These are phyloP conservation scores for Moxostoma hubbsi DNA, from an alignment of 2,797 vertebrate genomes.

Conservation along the genomic window DNA sequence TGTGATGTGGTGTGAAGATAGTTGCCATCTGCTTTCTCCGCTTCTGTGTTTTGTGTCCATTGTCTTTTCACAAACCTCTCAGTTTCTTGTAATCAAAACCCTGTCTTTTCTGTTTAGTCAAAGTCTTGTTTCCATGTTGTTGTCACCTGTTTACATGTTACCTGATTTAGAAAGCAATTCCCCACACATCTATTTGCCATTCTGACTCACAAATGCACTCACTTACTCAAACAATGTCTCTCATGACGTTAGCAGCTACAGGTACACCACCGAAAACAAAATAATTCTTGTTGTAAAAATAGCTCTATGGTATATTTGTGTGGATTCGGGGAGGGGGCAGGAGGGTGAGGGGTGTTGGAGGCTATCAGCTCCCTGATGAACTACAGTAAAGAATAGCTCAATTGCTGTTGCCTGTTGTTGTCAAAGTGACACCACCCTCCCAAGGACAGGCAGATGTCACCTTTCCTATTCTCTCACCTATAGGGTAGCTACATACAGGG, in stretches of 20 bases:
- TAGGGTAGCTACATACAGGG: conserved; percentile 20
- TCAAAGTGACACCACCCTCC: conserved; percentile 19
- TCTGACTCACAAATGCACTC: conserved; percentile 16
- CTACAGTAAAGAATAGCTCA: conserved; percentile 13
- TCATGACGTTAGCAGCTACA: conserved; percentile 52
- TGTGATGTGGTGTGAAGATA: conserved; percentile 50
- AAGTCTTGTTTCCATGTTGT: conserved; percentile 56
- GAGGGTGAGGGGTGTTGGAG: conserved; percentile 26
- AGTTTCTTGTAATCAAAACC: conserved; percentile 47
- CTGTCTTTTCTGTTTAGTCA: conserved; percentile 54
- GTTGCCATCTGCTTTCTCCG: conserved; percentile 53
- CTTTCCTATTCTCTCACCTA: conserved; percentile 9
- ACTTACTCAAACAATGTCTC: conserved; percentile 46
- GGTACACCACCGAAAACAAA: conserved; percentile 54
- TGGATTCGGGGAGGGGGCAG: conserved; percentile 29
- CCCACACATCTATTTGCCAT: conserved; percentile 30
- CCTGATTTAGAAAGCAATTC: conserved; percentile 41
- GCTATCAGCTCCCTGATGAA: conserved; percentile 37
- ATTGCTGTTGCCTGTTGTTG: conserved; percentile 28
- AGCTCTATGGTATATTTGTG: conserved; percentile 43
- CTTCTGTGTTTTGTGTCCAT: conserved; percentile 57
- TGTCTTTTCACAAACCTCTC: neutral
- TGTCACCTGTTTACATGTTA: conserved; percentile 52
- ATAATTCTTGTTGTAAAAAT: conserved; percentile 47
- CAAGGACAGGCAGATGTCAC: conserved; percentile 38